phyloP scores from a whole-genome alignment of 2,888 invertebrate species.

The Tetragonula carbonaria region DNA sequence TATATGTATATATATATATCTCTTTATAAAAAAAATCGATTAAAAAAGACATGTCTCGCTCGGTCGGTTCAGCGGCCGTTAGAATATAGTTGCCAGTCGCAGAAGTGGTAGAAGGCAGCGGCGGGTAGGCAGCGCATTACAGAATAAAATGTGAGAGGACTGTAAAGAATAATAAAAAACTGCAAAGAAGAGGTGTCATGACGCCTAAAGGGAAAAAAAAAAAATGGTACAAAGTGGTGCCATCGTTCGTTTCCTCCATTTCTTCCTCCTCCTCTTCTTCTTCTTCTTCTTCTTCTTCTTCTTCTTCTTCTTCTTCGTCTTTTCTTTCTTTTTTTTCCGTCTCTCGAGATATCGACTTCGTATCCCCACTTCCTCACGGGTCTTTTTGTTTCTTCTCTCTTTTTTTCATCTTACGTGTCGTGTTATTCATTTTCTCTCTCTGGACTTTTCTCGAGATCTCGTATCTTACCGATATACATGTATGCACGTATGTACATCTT shows the following conservation, averaged over 20 bases:
- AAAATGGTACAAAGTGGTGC: slow-evolving; percentile 60
- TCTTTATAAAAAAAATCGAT: background rate
- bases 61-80: slow-evolving; percentile 70
- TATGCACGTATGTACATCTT: background rate
- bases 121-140: slow-evolving; percentile 79
- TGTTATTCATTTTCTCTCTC: background rate
- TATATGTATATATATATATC: too few species aligned
- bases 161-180: slow-evolving; percentile 78
- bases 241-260: background rate
- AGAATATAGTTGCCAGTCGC: slow-evolving; percentile 75
- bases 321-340: too few species aligned
- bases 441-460: background rate
- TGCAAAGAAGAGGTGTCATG: slow-evolving; percentile 73
- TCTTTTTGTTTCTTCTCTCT: background rate
- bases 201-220: slow-evolving; percentile 53
- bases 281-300: background rate
- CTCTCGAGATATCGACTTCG: too few species aligned
- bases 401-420: background rate
- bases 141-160: slow-evolving; percentile 82
- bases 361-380: too few species aligned
- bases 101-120: slow-evolving; percentile 79
- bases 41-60: slow-evolving; percentile 15
- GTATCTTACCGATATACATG: background rate
- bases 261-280: background rate
- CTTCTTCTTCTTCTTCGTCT: background rate